Percentiles rank a stretch among this genome's conserved stretches.
These are phyloP conservation scores for Cyprinodon brontotheroides DNA, from an alignment of 2,113 vertebrate species.

Conservation along the genomic window DNA sequence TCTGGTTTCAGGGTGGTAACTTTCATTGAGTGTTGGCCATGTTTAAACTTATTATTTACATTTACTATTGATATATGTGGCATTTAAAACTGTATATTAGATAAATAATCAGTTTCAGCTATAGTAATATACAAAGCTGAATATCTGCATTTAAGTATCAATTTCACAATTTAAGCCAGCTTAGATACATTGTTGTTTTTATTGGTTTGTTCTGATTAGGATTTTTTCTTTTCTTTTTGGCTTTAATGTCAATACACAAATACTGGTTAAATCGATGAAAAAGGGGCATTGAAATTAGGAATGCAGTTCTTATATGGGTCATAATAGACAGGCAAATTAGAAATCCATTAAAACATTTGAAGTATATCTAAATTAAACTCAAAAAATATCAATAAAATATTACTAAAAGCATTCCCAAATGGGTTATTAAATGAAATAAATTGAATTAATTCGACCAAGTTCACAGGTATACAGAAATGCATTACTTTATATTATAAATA, in stretches of 20 bases:
- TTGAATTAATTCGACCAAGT: background rate
- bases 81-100: constrained; percentile 1
- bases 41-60: constrained; percentile 36
- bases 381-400: background rate
- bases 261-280: no score
- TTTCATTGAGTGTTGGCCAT: constrained; percentile 49
- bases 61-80: constrained; percentile 29
- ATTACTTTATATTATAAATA: background rate
- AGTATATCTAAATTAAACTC: background rate
- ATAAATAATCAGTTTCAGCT: constrained; percentile 12
- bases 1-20: constrained; percentile 84
- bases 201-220: no score
- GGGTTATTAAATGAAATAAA: no score
- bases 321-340: no score
- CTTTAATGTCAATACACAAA: no score
- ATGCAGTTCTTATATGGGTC: no score
- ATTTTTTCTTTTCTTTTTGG: background rate
- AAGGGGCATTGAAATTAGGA: no score
- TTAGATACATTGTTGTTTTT: background rate
- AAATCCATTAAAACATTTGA: no score
- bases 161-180: background rate
- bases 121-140: background rate
- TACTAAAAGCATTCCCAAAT: background rate
- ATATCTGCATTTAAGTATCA: no score
- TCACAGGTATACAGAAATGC: background rate